These are phyloP conservation scores for Harpagifer antarcticus DNA, from an alignment of 2,797 vertebrate species.

Conservation along the genomic window DNA sequence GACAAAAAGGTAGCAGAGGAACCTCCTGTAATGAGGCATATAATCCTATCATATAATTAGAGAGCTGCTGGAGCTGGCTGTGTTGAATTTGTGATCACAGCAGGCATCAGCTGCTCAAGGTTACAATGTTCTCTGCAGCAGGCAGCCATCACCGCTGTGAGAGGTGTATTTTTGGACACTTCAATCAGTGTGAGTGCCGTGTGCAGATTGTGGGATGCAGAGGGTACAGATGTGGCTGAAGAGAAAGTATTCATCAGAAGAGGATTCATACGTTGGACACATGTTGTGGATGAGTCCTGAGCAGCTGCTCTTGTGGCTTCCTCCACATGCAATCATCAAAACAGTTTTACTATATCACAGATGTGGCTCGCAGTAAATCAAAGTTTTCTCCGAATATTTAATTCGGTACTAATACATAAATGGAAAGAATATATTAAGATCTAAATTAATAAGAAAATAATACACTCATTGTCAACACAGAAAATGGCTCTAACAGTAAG, in stretches of 20 bases:
- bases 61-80: slow-evolving; percentile 46
- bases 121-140: slow-evolving; percentile 55
- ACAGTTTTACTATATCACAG: neutral
- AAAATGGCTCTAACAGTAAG: too few relatives aligned
- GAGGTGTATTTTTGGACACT: slow-evolving; percentile 55
- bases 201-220: slow-evolving; percentile 19
- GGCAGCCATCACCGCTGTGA: slow-evolving; percentile 53
- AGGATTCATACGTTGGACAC: slow-evolving; percentile 22
- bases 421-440: too few relatives aligned
- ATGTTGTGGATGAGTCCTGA: neutral
- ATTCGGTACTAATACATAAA: too few relatives aligned
- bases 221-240: slow-evolving; percentile 31
- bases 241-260: slow-evolving; percentile 46
- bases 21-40: slow-evolving; percentile 56
- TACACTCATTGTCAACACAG: too few relatives aligned
- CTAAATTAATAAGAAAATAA: too few relatives aligned
- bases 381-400: too few relatives aligned
- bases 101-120: slow-evolving; percentile 70
- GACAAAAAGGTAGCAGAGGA: slow-evolving; percentile 42
- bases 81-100: slow-evolving; percentile 66
- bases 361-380: too few relatives aligned
- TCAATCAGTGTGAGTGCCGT: slow-evolving; percentile 60
- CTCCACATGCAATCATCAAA: neutral
- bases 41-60: slow-evolving; percentile 48
- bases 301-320: slow-evolving; percentile 27